Conservation (phyloP, 2,113 vertebrate species). For the Patagioenas fasciata region DNA sequence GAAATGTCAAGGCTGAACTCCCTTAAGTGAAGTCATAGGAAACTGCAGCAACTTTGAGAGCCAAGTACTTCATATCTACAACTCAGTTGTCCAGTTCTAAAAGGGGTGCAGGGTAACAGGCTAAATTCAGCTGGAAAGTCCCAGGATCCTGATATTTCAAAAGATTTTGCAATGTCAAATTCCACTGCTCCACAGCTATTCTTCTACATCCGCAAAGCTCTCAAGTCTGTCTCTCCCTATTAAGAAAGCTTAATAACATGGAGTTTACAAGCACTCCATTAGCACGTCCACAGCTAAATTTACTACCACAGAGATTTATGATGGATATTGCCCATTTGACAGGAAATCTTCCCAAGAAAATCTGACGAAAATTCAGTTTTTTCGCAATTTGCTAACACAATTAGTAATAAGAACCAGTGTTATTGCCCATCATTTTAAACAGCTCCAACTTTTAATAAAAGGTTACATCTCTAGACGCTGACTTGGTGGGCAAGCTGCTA, state of each 20-base stretch:
- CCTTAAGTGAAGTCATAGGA: constrained; percentile 21
- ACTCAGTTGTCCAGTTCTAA: not conserved
- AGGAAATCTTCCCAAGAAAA: not conserved
- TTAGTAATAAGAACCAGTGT: not conserved
- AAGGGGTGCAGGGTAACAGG: not conserved
- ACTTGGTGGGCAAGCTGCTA: constrained; percentile 14
- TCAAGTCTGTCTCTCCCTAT: constrained; percentile 26
- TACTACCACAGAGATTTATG: not conserved
- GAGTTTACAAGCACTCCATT: not conserved
- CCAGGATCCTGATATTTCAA: not conserved
- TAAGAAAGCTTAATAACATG: constrained; percentile 16
- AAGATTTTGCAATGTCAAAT: constrained; percentile 17
- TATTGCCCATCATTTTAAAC: constrained; percentile 9
- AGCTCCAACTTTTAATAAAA: not conserved
- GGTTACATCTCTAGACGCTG: constrained; percentile 1
- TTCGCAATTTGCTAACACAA: not conserved
- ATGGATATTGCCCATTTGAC: not conserved
- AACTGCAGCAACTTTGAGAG: not conserved
- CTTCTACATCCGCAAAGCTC: constrained; percentile 38
- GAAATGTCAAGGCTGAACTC: not conserved
- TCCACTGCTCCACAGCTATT: constrained; percentile 43
- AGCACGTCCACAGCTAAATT: constrained; percentile 20
- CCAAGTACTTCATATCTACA: not conserved
- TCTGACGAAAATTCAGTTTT: not conserved
- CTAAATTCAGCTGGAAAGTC: not conserved